Evolutionary conservation across 2,113 vertebrate species (phyloP).

Genomic region (Colius striatus): DNA sequence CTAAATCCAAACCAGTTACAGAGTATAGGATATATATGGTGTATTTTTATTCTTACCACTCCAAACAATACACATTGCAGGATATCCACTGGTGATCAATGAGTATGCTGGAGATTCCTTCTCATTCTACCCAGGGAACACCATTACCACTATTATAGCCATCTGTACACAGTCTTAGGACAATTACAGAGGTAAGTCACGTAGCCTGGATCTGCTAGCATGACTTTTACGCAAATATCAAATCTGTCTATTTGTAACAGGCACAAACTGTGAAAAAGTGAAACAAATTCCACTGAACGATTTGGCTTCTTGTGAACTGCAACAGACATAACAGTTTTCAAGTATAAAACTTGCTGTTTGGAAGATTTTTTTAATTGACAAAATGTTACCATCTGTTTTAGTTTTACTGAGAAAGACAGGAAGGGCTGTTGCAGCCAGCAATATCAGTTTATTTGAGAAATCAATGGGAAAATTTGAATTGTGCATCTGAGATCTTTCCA

Average conservation of each 20-base stretch:
- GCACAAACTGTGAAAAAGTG: not conserved
- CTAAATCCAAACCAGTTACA: not conserved
- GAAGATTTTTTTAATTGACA: not conserved
- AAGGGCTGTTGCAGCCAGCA: not conserved
- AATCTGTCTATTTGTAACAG: not conserved
- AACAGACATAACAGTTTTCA: not conserved
- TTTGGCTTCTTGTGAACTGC: not conserved
- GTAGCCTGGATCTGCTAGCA: not conserved
- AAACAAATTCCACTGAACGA: not conserved
- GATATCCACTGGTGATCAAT: too few species aligned
- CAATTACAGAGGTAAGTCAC: not conserved
- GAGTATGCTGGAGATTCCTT: not conserved
- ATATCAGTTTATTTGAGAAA: not conserved
- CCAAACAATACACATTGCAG: not conserved
- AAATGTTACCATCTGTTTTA: slow-evolving; percentile 8
- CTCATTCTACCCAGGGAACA: not conserved
- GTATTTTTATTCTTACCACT: not conserved
- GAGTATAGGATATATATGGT: not conserved
- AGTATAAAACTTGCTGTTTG: not conserved
- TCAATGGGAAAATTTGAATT: not conserved
- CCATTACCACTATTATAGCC: not conserved
- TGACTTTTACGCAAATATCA: not conserved
- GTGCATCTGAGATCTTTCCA: not conserved
- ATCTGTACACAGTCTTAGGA: not conserved
- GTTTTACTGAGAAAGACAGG: not conserved